These are phyloP conservation scores for Hirudo medicinalis DNA, from an alignment of 1,140 invertebrate genomes.

Conservation along the genomic window DNA sequence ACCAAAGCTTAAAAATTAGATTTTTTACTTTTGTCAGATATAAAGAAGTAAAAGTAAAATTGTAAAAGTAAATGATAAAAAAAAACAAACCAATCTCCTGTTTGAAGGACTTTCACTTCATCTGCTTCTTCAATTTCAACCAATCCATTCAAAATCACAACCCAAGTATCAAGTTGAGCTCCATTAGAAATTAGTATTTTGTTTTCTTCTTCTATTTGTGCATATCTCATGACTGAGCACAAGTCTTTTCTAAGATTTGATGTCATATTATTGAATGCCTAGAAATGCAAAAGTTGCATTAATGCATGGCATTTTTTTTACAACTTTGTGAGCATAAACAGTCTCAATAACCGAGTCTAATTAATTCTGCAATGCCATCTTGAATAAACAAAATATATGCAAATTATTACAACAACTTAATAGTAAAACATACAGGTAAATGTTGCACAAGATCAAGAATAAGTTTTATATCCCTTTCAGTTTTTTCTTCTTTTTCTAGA, in stretches of 20 bases:
- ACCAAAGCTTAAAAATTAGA: slow-evolving; percentile 57
- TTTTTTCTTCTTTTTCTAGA: slow-evolving; percentile 53
- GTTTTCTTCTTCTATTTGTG: slow-evolving; percentile 89
- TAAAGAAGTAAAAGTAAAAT: not conserved
- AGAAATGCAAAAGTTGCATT: not conserved
- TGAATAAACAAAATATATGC: not conserved
- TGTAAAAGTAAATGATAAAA: not conserved
- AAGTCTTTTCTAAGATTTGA: slow-evolving; percentile 70
- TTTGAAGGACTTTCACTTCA: slow-evolving; percentile 31
- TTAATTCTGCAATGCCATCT: not conserved
- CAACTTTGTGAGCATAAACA: not conserved
- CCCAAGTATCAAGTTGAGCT: slow-evolving; percentile 98
- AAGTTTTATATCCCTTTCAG: slow-evolving; percentile 85
- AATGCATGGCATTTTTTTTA: not conserved
- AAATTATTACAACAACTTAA: not conserved
- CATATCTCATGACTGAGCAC: slow-evolving; percentile 61
- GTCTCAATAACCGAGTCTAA: not conserved
- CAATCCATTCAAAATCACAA: slow-evolving; percentile 89
- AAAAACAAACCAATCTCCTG: not conserved
- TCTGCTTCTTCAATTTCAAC: slow-evolving; percentile 81
- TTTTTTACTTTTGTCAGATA: not conserved
- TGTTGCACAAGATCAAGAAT: slow-evolving; percentile 93
- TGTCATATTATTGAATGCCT: slow-evolving; percentile 46
- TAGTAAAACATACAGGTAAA: slow-evolving; percentile 44
- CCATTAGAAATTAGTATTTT: slow-evolving; percentile 93